Evolutionary conservation across 1,140 invertebrate species (phyloP).

Genomic region (Hypothenemus hampei): DNA sequence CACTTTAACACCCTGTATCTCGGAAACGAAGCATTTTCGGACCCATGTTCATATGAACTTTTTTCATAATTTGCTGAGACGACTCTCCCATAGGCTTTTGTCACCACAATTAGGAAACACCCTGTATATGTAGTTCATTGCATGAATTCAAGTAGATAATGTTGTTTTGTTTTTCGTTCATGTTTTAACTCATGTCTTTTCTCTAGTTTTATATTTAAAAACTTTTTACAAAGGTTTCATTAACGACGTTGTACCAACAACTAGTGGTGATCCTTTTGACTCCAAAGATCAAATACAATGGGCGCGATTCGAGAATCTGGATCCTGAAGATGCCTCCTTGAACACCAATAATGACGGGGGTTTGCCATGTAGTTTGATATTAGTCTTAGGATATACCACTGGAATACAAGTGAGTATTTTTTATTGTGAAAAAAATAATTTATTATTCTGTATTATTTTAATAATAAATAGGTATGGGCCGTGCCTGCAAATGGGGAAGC

Average conservation of each 20-base stretch:
- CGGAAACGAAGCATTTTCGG: no score
- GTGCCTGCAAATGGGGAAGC: constrained; percentile 82
- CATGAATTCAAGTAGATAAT: no score
- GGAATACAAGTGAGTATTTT: constrained; percentile 67
- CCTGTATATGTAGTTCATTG: no score
- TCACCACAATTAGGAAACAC: no score
- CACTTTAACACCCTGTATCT: neutral
- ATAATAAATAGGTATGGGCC: constrained; percentile 61
- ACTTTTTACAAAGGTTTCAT: constrained; percentile 63
- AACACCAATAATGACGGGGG: constrained; percentile 60
- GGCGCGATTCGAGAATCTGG: constrained; percentile 76
- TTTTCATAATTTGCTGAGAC: no score
- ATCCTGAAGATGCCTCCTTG: constrained; percentile 70
- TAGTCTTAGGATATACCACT: constrained; percentile 80
- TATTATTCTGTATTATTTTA: neutral
- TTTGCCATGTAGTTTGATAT: constrained; percentile 69
- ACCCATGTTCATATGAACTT: no score
- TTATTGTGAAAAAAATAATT: neutral
- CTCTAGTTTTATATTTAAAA: no score
- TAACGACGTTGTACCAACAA: constrained; percentile 88
- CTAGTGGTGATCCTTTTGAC: constrained; percentile 55
- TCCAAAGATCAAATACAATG: constrained; percentile 61
- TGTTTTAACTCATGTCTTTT: no score
- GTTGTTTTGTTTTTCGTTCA: no score
- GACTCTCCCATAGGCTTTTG: no score